Base-by-base conservation (phyloP, 2,888 invertebrate genomes). In the Pammene aurita region DNA sequence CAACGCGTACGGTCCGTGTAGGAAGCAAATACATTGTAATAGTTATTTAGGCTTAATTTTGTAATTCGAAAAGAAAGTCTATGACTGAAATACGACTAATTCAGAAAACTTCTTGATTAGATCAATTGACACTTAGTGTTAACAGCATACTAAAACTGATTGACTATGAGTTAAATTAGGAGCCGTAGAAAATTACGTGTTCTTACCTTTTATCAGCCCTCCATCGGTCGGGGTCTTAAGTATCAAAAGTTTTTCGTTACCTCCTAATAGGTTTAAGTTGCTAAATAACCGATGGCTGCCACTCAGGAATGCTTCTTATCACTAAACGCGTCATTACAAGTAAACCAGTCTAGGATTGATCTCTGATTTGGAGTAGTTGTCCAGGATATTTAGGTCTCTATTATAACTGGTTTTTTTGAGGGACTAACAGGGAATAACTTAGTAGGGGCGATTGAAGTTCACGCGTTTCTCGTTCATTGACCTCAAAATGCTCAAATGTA, bases 401-500 rank as follows among this genome's bases (percentile, higher is more conserved):
- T 54, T 34, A 34, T 26, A 26, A 26, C 26, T n/a, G 34, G 50
- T 52, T 54, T 1, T 26, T 34, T 34, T 54, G 52, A 34, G 6
- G 18, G 5, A 16, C 16, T 7, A 11, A 42, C 10, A 26, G 4
- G 11, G 26, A 50, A 50, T 50, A 52, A 11, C 13, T 13, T 5
- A 5, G 11, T 54, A 54, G 64, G 35, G 58, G 46, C 71, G 77
- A 55, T 50, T 58, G 18, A 80, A 79, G 72, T 79, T 80, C 72
- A 46, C 66, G 67, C 74, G 72, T 78, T 73, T 75, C 58, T 55
- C 57, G 67, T 63, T 67, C 70, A 63, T 71, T 74, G 71, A 75
- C 71, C 64, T 55, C 67, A n/a, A n/a, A n/a, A n/a, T n/a, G n/a
- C n/a, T n/a, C n/a, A 13, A 38, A 57, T 42, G 50, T 54, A 64